These are phyloP conservation scores for Eulemur mongoz DNA, from an alignment of 2,797 vertebrate species.

Conservation along the genomic window DNA sequence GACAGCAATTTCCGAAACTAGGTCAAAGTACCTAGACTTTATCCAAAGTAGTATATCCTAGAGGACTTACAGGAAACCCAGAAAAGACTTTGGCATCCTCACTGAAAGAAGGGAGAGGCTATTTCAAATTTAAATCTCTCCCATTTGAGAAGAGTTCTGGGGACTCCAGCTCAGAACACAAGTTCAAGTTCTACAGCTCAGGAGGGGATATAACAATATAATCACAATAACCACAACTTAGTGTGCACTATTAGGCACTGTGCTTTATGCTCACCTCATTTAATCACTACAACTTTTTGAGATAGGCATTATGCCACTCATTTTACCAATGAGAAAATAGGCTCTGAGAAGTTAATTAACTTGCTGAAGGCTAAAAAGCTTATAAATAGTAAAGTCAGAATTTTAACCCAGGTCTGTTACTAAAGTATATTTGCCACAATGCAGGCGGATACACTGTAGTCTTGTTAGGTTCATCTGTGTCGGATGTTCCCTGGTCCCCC, in stretches of 20 bases:
- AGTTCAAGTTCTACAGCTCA: background rate
- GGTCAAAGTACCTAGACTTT: background rate
- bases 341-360: background rate
- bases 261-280: background rate
- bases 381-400: background rate
- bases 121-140: background rate
- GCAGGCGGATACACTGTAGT: fast-evolving
- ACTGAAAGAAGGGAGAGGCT: background rate
- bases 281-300: background rate
- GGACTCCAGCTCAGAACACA: background rate
- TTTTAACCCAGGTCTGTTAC: background rate
- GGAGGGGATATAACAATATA: background rate
- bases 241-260: background rate
- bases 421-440: background rate
- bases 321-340: background rate
- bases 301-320: background rate
- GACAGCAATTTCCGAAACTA: background rate
- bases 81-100: background rate
- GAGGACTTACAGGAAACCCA: background rate
- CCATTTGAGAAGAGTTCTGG: background rate
- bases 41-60: background rate
- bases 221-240: background rate
- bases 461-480: too few relatives aligned
- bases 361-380: background rate
- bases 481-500: too few relatives aligned